phyloP scores from a whole-genome alignment of 2,888 invertebrate genomes.

The Calameuta filiformis region DNA sequence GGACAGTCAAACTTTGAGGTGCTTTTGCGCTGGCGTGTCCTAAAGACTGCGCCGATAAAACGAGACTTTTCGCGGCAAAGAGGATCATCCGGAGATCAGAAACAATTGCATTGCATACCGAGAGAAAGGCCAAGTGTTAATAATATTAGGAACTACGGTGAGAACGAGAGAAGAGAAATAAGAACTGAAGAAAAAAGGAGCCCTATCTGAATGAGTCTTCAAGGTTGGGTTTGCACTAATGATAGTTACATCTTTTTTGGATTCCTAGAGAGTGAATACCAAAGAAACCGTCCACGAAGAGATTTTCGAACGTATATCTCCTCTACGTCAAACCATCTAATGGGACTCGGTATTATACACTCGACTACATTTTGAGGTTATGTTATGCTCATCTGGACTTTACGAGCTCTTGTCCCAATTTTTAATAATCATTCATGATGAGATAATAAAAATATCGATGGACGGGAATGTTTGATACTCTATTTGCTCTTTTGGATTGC shows the following conservation, averaged over 20 bases:
- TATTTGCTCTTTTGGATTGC: not conserved
- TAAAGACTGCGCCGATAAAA: slow-evolving; percentile 17
- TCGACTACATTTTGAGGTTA: slow-evolving; percentile 15
- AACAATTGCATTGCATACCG: not conserved
- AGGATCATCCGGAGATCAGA: not conserved
- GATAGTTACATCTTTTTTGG: not conserved
- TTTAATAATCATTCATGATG: not conserved
- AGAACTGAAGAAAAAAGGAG: slow-evolving; percentile 9
- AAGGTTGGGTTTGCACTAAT: slow-evolving; percentile 20
- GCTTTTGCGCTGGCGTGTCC: slow-evolving; percentile 39
- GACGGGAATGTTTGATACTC: not conserved
- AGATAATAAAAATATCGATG: not conserved
- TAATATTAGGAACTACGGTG: not conserved
- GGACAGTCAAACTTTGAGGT: slow-evolving; percentile 37
- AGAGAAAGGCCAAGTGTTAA: not conserved
- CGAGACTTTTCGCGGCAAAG: slow-evolving; percentile 9
- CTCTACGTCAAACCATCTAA: not conserved
- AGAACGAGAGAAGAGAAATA: slow-evolving; percentile 6
- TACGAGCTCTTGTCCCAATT: slow-evolving; percentile 11
- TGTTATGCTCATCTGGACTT: slow-evolving; percentile 16
- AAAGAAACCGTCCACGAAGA: not conserved
- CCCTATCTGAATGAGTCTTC: slow-evolving; percentile 13
- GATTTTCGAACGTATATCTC: not conserved
- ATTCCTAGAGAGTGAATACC: not conserved
- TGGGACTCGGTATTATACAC: not conserved